Evolutionary conservation across 2,888 invertebrate species (phyloP).

Genomic region (Acanthosepion lycidas): DNA sequence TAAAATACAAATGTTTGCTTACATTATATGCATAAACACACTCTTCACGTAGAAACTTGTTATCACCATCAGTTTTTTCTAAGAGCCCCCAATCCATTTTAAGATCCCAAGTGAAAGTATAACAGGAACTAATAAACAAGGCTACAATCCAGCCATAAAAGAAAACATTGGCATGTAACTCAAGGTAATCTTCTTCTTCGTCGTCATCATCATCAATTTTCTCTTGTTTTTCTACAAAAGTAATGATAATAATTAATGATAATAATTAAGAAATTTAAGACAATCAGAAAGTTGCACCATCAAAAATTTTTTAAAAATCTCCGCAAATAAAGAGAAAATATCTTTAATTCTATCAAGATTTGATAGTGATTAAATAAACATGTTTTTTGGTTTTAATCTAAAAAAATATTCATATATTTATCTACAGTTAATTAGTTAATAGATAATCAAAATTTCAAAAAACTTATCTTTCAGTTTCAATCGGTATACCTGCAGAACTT

Average conservation of each 20-base stretch:
- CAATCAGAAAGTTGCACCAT: not conserved
- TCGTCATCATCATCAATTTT: slow-evolving; percentile 45
- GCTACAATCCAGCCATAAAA: slow-evolving; percentile 86
- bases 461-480: too few species aligned
- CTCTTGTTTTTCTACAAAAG: slow-evolving; percentile 61
- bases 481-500: too few species aligned
- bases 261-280: not conserved
- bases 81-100: slow-evolving; percentile 99
- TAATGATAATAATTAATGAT: slow-evolving; percentile 38
- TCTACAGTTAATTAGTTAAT: too few species aligned
- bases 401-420: too few species aligned
- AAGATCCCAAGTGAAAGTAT: slow-evolving; percentile 98
- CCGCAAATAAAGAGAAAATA: not conserved
- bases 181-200: not conserved
- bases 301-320: not conserved
- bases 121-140: slow-evolving; percentile 87
- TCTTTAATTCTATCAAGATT: too few species aligned
- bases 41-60: slow-evolving; percentile 92
- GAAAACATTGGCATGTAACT: slow-evolving; percentile 67
- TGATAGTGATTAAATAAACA: too few species aligned
- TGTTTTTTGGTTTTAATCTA: too few species aligned
- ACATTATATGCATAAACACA: slow-evolving; percentile 94
- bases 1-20: slow-evolving; percentile 67
- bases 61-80: slow-evolving; percentile 88
- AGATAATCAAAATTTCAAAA: too few species aligned